A percentile compares a stretch with the other conserved stretches of the same genome.
phyloP scores from a whole-genome alignment of 2,797 vertebrate genomes.

The Micropoecilia bifurca region DNA sequence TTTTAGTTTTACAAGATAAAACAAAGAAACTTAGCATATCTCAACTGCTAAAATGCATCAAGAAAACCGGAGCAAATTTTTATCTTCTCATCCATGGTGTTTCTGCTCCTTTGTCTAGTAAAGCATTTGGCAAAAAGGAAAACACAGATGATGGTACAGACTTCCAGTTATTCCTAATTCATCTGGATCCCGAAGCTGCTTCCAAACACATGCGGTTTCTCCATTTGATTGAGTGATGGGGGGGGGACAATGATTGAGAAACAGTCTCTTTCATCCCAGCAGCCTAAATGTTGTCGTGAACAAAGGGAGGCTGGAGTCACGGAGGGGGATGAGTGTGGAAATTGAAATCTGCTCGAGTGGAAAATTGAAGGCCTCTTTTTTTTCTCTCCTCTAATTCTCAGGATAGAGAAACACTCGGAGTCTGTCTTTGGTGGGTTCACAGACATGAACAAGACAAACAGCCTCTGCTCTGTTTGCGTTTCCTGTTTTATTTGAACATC shows the following conservation, averaged over 20 bases:
- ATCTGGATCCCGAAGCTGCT: slow-evolving; percentile 11
- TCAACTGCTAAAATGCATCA: not conserved
- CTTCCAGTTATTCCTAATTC: not conserved
- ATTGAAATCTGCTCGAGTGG: slow-evolving; percentile 75
- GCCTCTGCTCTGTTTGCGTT: slow-evolving; percentile 32
- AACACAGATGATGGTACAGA: not conserved
- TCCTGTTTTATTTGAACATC: slow-evolving; percentile 38
- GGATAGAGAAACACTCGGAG: slow-evolving; percentile 53
- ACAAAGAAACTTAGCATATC: not conserved
- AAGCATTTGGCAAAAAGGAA: not conserved
- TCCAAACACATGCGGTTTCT: slow-evolving; percentile 12
- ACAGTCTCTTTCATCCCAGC: slow-evolving; percentile 66
- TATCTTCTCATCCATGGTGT: not conserved
- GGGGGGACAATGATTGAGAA: slow-evolving; percentile 36
- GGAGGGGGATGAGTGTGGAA: slow-evolving; percentile 58
- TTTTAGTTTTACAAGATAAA: not conserved
- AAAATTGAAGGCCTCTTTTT: slow-evolving; percentile 74
- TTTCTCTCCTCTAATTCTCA: slow-evolving; percentile 44
- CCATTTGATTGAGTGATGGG: slow-evolving; percentile 32
- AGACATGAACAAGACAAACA: slow-evolving; percentile 60
- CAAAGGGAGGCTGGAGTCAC: slow-evolving; percentile 55
- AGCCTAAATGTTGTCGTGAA: slow-evolving; percentile 69
- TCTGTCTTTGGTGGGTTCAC: slow-evolving; percentile 31
- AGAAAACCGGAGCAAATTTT: not conserved
- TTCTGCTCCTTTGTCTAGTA: not conserved